Conservation (phyloP, 2,888 invertebrate species). For the Caenorhabditis uteleia region DNA sequence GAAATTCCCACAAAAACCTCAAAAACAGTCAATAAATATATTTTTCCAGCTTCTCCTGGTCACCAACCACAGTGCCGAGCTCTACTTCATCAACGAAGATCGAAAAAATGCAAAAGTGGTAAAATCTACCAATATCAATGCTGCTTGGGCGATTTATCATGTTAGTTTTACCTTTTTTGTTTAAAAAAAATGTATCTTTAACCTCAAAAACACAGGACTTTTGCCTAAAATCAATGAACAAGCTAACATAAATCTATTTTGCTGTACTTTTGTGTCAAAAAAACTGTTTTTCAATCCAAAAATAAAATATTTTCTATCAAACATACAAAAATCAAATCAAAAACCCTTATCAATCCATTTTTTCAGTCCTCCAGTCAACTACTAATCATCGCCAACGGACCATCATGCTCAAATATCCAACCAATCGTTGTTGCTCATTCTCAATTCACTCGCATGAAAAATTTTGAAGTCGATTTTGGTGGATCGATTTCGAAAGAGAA, state of each 20-base stretch:
- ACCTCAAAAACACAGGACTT: background rate
- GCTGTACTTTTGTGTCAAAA: background rate
- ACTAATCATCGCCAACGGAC: conserved; percentile 55
- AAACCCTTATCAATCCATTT: no score
- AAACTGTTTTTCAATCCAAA: no score
- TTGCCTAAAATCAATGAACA: no score
- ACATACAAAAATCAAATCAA: background rate
- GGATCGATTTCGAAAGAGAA: conserved; percentile 50
- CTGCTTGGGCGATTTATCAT: conserved; percentile 60
- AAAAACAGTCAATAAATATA: background rate
- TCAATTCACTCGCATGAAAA: conserved; percentile 49
- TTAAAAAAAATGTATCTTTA: background rate
- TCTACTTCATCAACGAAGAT: conserved; percentile 51
- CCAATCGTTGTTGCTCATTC: conserved; percentile 53
- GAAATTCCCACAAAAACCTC: background rate
- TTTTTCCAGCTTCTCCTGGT: conserved; percentile 50
- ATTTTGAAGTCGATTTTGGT: conserved; percentile 63
- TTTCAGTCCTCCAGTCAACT: conserved; percentile 54
- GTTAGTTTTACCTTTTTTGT: conserved; percentile 43
- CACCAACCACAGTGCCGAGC: conserved; percentile 56
- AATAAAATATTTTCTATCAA: background rate
- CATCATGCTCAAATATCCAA: conserved; percentile 47
- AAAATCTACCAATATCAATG: conserved; percentile 48
- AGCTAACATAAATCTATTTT: no score
- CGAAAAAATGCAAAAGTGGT: conserved; percentile 53